phyloP scores from a whole-genome alignment of 2,888 invertebrate species.

The Torymus aiolomorphi region DNA sequence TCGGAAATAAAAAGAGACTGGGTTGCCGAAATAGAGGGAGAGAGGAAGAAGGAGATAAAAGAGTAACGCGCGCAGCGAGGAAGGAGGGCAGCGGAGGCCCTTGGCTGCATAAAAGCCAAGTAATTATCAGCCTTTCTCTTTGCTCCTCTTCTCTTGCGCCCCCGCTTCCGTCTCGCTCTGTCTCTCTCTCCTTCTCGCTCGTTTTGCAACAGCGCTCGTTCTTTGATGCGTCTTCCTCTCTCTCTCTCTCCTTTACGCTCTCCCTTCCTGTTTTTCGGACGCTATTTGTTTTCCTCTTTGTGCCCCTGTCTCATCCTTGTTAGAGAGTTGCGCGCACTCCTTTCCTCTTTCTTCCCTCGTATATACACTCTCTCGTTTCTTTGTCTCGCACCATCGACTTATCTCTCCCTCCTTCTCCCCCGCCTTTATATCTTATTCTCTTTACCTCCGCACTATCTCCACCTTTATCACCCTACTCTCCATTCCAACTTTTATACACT shows the following conservation, averaged over 20 bases:
- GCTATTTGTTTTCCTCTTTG: background rate
- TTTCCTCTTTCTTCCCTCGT: background rate
- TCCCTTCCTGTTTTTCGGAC: background rate
- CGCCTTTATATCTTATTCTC: background rate
- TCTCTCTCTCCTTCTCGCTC: no score
- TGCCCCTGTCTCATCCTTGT: no score
- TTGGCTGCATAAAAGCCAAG: constrained; percentile 22
- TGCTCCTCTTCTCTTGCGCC: background rate
- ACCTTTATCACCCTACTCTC: no score
- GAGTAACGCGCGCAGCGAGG: no score
- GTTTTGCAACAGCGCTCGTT: no score
- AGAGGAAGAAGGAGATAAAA: background rate
- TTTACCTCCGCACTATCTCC: no score
- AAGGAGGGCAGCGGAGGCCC: background rate
- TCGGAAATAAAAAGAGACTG: background rate
- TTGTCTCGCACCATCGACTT: background rate
- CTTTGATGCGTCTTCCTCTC: background rate
- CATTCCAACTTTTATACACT: no score
- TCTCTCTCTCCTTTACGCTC: background rate
- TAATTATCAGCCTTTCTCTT: constrained; percentile 38
- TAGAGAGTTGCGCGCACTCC: background rate
- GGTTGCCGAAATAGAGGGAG: constrained; percentile 30
- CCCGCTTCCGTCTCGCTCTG: no score
- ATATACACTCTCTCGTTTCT: background rate
- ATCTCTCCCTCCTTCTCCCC: background rate